Evolutionary conservation across 92 coral and sea anemone species (phyloP), one percentile per base, ranked within the genome.

Genomic region (Siderastrea radians): DNA sequence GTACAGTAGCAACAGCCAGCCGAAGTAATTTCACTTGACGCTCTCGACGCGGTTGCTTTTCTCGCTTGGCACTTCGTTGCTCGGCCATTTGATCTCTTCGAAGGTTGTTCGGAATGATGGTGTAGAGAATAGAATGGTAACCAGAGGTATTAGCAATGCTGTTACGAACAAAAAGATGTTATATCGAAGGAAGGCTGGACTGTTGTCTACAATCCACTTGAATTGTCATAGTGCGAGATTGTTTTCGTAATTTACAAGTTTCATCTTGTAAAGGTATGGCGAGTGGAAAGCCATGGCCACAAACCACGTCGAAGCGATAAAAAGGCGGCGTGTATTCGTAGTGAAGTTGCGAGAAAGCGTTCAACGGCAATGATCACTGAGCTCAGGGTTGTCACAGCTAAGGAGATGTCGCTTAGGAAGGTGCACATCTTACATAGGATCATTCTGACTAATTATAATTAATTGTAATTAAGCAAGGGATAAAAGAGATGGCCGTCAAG

Each of bases 271-370:
- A n/a, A 82, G 45, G 54, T 82, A 82, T 45, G 86, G 86, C 6
- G 77, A 43, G 69, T 82, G 78, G 7, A 58, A 14, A 46, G 78
- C 86, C 6, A 12, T 12, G 6, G 86, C 67, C 58, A 46, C 49
- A 63, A 82, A 16, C 86, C 86, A 82, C 9, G 86, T 70, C 7
- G 55, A 82, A 10, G 26, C 78, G 5, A 82, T 53, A 11, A 82
- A 60, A 5, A 16, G 5, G 17, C 69, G 86, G 47, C 86, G 86
- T 55, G 44, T 58, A 10, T 57, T 82, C 3, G 45, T 49, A 47
- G 86, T 55, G 58, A 71, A 17, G 10, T 17, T 57, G n/a, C 14
- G 62, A 82, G 58, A 16, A 69, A 82, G 49, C 86, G 69, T 16
- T 82, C 86, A 15, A 48, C 59, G 17, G 78, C 70, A 17, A 82